Base-by-base conservation (phyloP, 2,888 invertebrate genomes). In the Drosophila stalkeri region DNA sequence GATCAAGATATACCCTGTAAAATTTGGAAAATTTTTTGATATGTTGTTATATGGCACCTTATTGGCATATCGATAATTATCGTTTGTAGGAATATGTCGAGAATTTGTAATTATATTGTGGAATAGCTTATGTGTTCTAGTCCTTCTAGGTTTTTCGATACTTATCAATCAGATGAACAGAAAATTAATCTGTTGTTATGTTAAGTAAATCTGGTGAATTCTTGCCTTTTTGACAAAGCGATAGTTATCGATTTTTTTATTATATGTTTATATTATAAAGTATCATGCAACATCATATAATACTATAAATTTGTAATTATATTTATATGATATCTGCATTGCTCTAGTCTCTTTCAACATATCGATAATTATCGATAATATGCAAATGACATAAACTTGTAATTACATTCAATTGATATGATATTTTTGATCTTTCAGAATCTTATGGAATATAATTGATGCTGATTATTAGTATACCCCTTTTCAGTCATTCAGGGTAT, bases 321-420 rank as follows among this genome's bases (percentile, higher is more conserved):
- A 18, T n/a, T n/a, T n/a, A n/a, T n/a, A n/a, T n/a, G n/a, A n/a
- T n/a, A n/a, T n/a, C n/a, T n/a, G n/a, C n/a, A n/a, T n/a, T n/a
- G 4, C 4, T 20, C 5, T 20, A 44, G 20, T 14, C 3, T 33
- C 4, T 46, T 16, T 8, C 6, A 0, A 27, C 2, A 31, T 27
- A 27, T 27, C 47, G 47, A 27, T 47, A 47, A 0, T 23, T 47
- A 47, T 47, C 46, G 16, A 43, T 18, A 4, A 18, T 41, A 41
- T 8, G n/a, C 7, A 8, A n/a, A 9, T n/a, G 2, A n/a, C 1
- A 18, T 9, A 0, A 11, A 9, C 3, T 18, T 11, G 4, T 0
- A 41, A 3, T 1, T 41, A 39, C 16, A 39, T 16, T 39, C n/a
- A n/a, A 2, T 41, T 3, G 1, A 2, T 43, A 4, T 18, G 2